Conservation (phyloP, 2,113 vertebrate species). For the Cebidichthys violaceus region DNA sequence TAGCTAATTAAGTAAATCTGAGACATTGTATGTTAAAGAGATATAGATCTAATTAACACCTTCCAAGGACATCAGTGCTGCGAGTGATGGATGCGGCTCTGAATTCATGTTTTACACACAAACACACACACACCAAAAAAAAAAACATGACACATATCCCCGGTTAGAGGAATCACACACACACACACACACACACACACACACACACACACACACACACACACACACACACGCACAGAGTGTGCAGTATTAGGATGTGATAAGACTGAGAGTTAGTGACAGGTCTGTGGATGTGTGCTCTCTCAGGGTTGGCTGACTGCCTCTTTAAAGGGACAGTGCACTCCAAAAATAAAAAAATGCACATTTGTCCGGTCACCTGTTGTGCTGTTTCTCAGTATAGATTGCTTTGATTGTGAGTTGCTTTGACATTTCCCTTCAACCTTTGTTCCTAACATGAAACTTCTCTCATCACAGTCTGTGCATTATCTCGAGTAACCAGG, state of each 20-base stretch:
- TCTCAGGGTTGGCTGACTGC: constrained; percentile 12
- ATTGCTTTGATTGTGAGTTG: neutral
- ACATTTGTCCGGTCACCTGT: neutral
- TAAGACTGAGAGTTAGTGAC: constrained; percentile 57
- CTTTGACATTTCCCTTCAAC: neutral
- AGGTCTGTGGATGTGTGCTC: constrained; percentile 29
- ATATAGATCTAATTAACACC: constrained; percentile 57
- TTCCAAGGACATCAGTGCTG: constrained; percentile 24
- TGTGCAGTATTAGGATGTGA: constrained; percentile 32
- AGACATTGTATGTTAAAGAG: neutral
- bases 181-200: constrained; percentile 14
- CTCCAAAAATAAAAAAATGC: neutral
- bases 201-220: constrained; percentile 25
- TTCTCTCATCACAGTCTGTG: neutral
- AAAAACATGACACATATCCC: constrained; percentile 14
- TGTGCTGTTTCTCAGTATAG: neutral
- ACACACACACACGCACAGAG: constrained; percentile 13
- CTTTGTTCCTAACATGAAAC: too few species aligned
- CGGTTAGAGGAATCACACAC: constrained; percentile 20
- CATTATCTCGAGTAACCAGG: neutral
- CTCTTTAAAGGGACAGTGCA: neutral
- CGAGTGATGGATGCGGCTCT: constrained; percentile 1
- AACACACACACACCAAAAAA: constrained; percentile 1
- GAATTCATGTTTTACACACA: constrained; percentile 15
- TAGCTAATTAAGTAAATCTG: constrained; percentile 33